phyloP scores from a whole-genome alignment of 1,140 invertebrate species.

The Drosophila simulans region DNA sequence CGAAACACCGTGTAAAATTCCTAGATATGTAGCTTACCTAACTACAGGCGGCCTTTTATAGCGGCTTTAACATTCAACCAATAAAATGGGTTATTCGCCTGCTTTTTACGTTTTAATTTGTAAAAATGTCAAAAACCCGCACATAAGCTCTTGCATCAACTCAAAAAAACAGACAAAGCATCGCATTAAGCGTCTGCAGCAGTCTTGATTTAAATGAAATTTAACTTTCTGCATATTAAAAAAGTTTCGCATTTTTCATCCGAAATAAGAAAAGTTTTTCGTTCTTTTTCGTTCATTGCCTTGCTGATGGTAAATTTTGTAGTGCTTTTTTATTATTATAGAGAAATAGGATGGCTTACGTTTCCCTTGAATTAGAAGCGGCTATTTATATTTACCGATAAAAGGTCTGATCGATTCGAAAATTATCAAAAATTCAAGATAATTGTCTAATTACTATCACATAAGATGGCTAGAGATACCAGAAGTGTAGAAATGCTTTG shows the following conservation, averaged over 20 bases:
- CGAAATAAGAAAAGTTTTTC: constrained; percentile 78
- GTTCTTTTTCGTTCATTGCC: constrained; percentile 24
- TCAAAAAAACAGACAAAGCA: constrained; percentile 9
- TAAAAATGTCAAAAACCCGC: background rate
- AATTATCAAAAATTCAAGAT: no score
- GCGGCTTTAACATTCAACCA: no score
- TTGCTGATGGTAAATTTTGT: constrained; percentile 13
- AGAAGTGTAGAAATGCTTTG: no score
- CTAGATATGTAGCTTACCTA: no score
- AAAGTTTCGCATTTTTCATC: constrained; percentile 78
- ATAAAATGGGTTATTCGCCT: background rate
- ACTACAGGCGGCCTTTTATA: no score
- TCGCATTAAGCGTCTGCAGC: constrained; percentile 39
- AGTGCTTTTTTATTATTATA: constrained; percentile 33
- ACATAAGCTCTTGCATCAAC: constrained; percentile 1
- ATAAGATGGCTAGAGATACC: no score
- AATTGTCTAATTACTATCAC: no score
- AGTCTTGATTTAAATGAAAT: constrained; percentile 80
- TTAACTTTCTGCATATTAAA: constrained; percentile 79
- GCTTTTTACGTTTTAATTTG: constrained; percentile 33
- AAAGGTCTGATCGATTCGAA: no score
- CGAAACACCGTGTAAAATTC: no score
- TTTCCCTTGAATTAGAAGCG: background rate
- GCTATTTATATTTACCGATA: background rate
- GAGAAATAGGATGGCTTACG: constrained; percentile 1